Conservation (phyloP, 2,113 vertebrate genomes). For the Bostrychus sinensis region DNA sequence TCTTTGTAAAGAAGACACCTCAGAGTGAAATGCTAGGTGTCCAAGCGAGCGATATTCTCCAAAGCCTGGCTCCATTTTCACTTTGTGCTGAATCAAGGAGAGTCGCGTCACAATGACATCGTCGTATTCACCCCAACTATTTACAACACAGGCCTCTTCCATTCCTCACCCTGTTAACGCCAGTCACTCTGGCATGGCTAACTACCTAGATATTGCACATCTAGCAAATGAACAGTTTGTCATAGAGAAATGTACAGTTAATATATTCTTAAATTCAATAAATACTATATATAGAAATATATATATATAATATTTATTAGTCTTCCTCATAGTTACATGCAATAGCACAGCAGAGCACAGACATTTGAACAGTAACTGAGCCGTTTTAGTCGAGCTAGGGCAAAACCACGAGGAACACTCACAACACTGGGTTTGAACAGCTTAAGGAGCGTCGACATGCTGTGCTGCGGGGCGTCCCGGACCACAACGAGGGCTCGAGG, state of each 20-base stretch:
- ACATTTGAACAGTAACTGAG: slow-evolving; percentile 73
- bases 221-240: slow-evolving; percentile 75
- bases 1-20: too few relatives aligned
- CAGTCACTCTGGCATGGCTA: slow-evolving; percentile 65
- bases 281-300: slow-evolving; percentile 76
- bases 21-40: too few relatives aligned
- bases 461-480: slow-evolving; percentile 38
- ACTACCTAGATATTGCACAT: slow-evolving; percentile 80
- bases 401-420: slow-evolving; percentile 68
- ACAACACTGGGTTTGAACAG: slow-evolving; percentile 63
- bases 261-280: slow-evolving; percentile 73
- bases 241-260: slow-evolving; percentile 79
- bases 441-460: slow-evolving; percentile 64
- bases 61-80: slow-evolving; percentile 9
- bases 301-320: slow-evolving; percentile 73
- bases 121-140: slow-evolving; percentile 26
- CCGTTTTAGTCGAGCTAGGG: slow-evolving; percentile 41
- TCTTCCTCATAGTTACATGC: slow-evolving; percentile 76
- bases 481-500: slow-evolving; percentile 11
- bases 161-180: slow-evolving; percentile 61
- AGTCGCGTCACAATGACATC: slow-evolving; percentile 49
- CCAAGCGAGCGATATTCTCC: background rate
- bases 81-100: slow-evolving; percentile 13
- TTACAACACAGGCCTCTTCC: slow-evolving; percentile 42
- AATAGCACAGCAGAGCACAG: slow-evolving; percentile 79